phyloP scores from a whole-genome alignment of 2,113 vertebrate species.

The Leptosomus discolor region DNA sequence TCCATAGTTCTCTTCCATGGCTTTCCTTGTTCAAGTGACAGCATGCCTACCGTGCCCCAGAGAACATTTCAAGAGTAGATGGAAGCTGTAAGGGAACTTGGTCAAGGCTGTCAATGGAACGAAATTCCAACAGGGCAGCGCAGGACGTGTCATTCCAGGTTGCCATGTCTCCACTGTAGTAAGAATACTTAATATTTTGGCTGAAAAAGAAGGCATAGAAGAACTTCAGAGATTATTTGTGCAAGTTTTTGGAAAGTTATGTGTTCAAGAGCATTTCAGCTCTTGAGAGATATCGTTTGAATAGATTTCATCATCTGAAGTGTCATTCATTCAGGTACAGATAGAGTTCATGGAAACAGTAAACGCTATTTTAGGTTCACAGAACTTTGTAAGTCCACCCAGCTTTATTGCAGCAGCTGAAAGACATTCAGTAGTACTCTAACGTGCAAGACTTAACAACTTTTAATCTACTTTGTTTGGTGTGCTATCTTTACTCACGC shows the following conservation, averaged over 20 bases:
- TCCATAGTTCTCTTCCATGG: neutral
- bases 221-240: neutral
- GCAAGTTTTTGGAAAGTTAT: neutral
- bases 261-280: neutral
- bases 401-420: neutral
- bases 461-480: neutral
- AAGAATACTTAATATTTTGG: neutral
- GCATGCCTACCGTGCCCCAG: accelerated
- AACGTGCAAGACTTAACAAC: neutral
- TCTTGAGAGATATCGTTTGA: neutral
- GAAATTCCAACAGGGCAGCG: neutral
- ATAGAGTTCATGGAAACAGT: neutral
- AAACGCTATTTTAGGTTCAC: neutral
- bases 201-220: neutral
- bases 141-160: neutral
- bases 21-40: neutral
- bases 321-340: neutral
- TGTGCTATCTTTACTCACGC: neutral
- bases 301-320: neutral
- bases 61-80: neutral
- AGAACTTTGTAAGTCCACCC: neutral
- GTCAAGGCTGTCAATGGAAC: neutral
- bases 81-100: neutral
- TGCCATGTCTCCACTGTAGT: neutral
- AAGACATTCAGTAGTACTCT: neutral